A percentile compares a stretch with the other conserved stretches of the same genome.
phyloP scores from a whole-genome alignment of 2,888 invertebrate genomes.

The Lobophora halterata region DNA sequence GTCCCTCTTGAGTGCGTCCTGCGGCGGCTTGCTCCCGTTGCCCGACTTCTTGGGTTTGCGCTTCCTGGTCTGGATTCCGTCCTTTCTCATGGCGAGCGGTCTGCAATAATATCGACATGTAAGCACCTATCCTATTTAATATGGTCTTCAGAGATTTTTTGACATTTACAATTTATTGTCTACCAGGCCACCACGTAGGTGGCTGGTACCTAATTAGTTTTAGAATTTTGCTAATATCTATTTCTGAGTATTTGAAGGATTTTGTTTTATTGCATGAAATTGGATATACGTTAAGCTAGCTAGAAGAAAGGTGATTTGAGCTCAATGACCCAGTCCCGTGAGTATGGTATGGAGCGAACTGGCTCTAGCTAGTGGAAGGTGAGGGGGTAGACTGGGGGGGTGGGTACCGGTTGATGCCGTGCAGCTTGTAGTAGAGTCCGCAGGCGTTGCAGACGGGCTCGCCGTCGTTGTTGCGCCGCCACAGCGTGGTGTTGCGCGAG shows the following conservation, averaged over 20 bases:
- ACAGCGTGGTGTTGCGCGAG: slow-evolving; percentile 97
- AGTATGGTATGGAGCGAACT: too few species aligned
- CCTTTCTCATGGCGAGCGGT: slow-evolving; percentile 97
- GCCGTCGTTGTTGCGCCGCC: slow-evolving; percentile 98
- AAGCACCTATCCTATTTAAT: too few species aligned
- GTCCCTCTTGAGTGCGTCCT: slow-evolving; percentile 67
- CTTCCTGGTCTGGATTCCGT: slow-evolving; percentile 97
- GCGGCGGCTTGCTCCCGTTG: slow-evolving; percentile 65
- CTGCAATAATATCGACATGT: slow-evolving; percentile 57
- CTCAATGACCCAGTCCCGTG: too few species aligned
- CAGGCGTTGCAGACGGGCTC: slow-evolving; percentile 99
- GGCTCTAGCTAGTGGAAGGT: too few species aligned
- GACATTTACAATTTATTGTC: too few species aligned
- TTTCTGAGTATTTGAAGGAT: too few species aligned
- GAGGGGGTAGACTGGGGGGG: neutral
- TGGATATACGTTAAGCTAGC: too few species aligned
- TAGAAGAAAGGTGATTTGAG: too few species aligned
- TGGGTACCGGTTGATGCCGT: slow-evolving; percentile 87
- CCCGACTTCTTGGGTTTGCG: slow-evolving; percentile 93
- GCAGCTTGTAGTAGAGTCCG: slow-evolving; percentile 97
- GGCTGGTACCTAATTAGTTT: too few species aligned
- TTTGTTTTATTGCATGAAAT: too few species aligned
- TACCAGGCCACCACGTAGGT: too few species aligned
- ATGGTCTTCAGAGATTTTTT: neutral
- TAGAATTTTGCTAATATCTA: too few species aligned